Evolutionary conservation across 2,888 invertebrate species (phyloP), one percentile per base, ranked within the genome.

Genomic region (Melolontha melolontha): DNA sequence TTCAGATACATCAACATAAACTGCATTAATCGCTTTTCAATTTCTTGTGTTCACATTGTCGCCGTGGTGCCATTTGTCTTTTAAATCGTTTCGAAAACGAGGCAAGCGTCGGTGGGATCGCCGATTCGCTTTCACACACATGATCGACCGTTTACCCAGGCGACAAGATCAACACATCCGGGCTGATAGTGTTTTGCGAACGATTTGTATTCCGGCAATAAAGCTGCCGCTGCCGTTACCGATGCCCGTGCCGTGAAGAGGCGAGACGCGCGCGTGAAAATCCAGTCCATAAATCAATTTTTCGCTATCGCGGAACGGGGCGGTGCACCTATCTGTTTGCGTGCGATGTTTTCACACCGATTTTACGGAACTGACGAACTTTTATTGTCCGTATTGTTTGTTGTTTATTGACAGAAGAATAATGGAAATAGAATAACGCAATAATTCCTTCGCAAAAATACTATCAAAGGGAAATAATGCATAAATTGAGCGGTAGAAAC

Each of bases 181-280:
- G 70, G 34, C 10, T 44, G 74, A 73, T 74, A 70, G 70, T 72
- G 69, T 72, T 74, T 73, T 73, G 74, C 71, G 63, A 68, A 67
- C 72, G 72, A 71, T 73, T 71, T 73, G 74, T 74, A 74, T 74
- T 76, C 74, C 74, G 72, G 74, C 75, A 74, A 75, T 74, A 75
- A 75, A 73, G 74, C 71, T 70, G 71, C 65, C 71, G 67, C 55
- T 71, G 70, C 67, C 6, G 34, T 34, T 34, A 6, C 34, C 34
- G 6, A 10, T 34, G 34, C 34, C 34, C 34, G 34, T 34, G 34
- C 10, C 40, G 54, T 22, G 54, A 54, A 39, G 40, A 40, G 34
- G 10, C 40, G 40, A 54, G 29, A 8, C 34, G 34, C 59, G 29
- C 44, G 41, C 16, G 29, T 44, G 22, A 41, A 41, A 55, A 55